These are phyloP conservation scores for Drosophila nasuta DNA, from an alignment of 1,140 invertebrate species.

Conservation along the genomic window DNA sequence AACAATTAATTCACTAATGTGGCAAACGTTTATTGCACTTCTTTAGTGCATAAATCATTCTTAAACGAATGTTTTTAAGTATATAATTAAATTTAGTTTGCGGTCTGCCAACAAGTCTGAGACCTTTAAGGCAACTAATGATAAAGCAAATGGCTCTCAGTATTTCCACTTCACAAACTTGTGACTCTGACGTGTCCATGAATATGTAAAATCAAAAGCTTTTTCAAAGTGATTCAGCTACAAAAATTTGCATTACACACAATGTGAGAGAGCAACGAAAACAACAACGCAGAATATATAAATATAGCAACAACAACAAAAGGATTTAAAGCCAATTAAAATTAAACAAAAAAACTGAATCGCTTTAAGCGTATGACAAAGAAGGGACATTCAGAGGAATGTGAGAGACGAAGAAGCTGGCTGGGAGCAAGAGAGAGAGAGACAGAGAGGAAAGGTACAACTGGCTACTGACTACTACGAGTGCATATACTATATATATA, in stretches of 20 bases:
- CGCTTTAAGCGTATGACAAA: slow-evolving; percentile 27
- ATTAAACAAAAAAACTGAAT: slow-evolving; percentile 54
- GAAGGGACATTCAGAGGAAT: slow-evolving; percentile 13
- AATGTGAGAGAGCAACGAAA: slow-evolving; percentile 24
- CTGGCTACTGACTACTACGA: slow-evolving; percentile 3
- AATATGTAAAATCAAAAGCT: slow-evolving; percentile 45
- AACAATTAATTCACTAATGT: no score
- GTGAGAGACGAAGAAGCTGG: background rate
- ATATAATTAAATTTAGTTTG: slow-evolving; percentile 20
- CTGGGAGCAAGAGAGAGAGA: background rate
- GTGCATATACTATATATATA: background rate
- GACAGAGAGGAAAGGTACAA: background rate
- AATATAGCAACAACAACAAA: slow-evolving; percentile 37
- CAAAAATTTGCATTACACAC: slow-evolving; percentile 33
- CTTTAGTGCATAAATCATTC: background rate
- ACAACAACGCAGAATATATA: slow-evolving; percentile 21
- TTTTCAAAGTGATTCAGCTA: slow-evolving; percentile 45
- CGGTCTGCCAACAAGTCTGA: slow-evolving; percentile 20
- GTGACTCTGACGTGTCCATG: slow-evolving; percentile 25
- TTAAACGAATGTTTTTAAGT: background rate
- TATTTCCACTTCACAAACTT: slow-evolving; percentile 22
- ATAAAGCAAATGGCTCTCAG: slow-evolving; percentile 21
- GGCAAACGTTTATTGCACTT: no score
- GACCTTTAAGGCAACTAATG: slow-evolving; percentile 5
- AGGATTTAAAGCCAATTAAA: slow-evolving; percentile 58